Evolutionary conservation across 1,140 invertebrate species (phyloP).

Genomic region (Diabrotica undecimpunctata): DNA sequence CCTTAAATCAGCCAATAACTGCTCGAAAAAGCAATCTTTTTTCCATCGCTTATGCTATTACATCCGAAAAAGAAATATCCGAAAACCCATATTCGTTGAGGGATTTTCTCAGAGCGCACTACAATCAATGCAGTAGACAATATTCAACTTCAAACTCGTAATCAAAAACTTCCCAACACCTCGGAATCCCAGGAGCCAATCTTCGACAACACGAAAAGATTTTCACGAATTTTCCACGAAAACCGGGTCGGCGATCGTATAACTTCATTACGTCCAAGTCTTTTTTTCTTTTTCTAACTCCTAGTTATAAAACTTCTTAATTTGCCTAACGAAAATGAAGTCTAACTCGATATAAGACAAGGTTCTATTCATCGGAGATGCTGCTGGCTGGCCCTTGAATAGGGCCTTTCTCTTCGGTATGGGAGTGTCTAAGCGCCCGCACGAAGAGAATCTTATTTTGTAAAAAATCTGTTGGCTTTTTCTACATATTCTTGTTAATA

Average conservation of each 20-base stretch:
- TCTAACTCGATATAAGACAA: conserved; percentile 14
- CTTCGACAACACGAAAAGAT: neutral
- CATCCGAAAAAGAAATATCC: neutral
- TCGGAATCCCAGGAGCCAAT: neutral
- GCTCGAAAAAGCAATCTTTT: neutral
- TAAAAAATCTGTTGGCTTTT: too few relatives aligned
- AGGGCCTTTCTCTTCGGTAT: conserved; percentile 3
- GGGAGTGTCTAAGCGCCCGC: neutral
- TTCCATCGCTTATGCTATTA: conserved; percentile 2
- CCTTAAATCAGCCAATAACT: too few relatives aligned
- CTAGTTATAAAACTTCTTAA: conserved; percentile 17
- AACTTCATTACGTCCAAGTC: neutral
- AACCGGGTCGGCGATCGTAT: neutral
- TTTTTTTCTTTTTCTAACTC: neutral
- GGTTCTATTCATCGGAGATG: conserved; percentile 8
- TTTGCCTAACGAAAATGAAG: conserved; percentile 15
- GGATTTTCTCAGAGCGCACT: neutral
- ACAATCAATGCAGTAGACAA: conserved; percentile 2
- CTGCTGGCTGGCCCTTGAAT: conserved; percentile 1
- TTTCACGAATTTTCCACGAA: neutral
- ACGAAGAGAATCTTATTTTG: too few relatives aligned
- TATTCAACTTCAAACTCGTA: conserved; percentile 1
- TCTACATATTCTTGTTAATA: too few relatives aligned
- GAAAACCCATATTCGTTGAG: neutral
- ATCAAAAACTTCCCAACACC: conserved; percentile 1